Evolutionary conservation across 2,113 vertebrate genomes (phyloP), one percentile per base, ranked within the genome.

Genomic region (Phrynosoma blainvillii): DNA sequence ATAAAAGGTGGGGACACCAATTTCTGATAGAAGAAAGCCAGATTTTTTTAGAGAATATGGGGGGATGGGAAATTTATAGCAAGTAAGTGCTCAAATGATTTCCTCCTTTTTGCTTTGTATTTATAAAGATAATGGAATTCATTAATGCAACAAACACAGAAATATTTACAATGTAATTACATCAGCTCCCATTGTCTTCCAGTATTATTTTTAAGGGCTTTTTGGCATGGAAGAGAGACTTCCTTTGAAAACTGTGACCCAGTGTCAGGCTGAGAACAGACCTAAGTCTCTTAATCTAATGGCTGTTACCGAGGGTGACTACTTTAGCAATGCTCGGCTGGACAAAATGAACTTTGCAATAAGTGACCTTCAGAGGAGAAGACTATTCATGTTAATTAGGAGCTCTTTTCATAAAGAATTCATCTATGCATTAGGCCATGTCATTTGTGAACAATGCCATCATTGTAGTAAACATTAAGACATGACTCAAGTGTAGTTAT

Each of bases 331-430:
- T 95, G 95, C 93, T 95, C 91, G 40, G 82, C 94, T 93, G 91
- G 93, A 96, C 96, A 96, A 96, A 96, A 97, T 95, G 94, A 96
- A 96, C 96, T 97, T 97, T 95, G 96, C 88, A 96, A 95, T 96
- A 96, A 97, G 96, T 88, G 97, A 98, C 98, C 98, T 98, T 98
- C 96, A 96, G 93, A 96, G 97, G 97, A 95, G 97, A 96, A 95
- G 97, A 97, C 96, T 97, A 98, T 99, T 98, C 98, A 98, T 97
- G 97, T 97, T 98, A 98, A 98, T 99, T 98, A 98, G 97, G 97
- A 97, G 96, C 96, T 98, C 98, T 98, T 98, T 97, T 97, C 96
- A 97, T 95, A 95, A 95, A 92, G 95, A 96, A 97, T 97, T 98
- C 97, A 96, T 98, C 96, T 97, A 97, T 97, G 97, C 98, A 98